A percentile compares a stretch with the other conserved stretches of the same genome.
Conservation (phyloP, 2,888 invertebrate species). For the Sipunculus nudus region DNA sequence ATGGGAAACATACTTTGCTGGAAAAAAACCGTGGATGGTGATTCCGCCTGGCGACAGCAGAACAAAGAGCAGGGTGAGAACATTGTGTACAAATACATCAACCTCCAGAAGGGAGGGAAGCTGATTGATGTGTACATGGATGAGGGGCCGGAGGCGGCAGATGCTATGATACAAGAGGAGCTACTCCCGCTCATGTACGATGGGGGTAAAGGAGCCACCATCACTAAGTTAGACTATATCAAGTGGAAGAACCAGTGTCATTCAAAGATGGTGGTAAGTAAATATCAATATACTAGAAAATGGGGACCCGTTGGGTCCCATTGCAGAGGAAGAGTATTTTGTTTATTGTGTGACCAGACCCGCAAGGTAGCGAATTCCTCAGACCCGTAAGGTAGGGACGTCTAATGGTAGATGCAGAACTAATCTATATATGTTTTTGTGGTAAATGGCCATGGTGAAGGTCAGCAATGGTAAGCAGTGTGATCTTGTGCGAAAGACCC, state of each 20-base stretch:
- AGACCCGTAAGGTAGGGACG: too few species aligned
- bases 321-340: background rate
- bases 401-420: too few species aligned
- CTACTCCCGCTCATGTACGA: slow-evolving; percentile 56
- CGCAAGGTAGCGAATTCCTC: too few species aligned
- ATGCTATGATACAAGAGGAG: slow-evolving; percentile 50
- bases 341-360: too few species aligned
- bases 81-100: slow-evolving; percentile 59
- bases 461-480: too few species aligned
- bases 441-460: too few species aligned
- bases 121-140: slow-evolving; percentile 47
- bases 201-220: slow-evolving; percentile 51
- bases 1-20: slow-evolving; percentile 9
- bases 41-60: slow-evolving; percentile 62
- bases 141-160: slow-evolving; percentile 51
- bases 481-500: too few species aligned
- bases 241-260: slow-evolving; percentile 82
- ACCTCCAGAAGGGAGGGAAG: slow-evolving; percentile 53
- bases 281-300: background rate
- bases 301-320: too few species aligned
- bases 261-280: slow-evolving; percentile 64
- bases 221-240: slow-evolving; percentile 54
- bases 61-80: slow-evolving; percentile 57
- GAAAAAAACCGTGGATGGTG: slow-evolving; percentile 42
- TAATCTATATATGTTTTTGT: too few species aligned